Base-by-base conservation (phyloP, 2,888 invertebrate species). In the Lasioglossum figueresi region DNA sequence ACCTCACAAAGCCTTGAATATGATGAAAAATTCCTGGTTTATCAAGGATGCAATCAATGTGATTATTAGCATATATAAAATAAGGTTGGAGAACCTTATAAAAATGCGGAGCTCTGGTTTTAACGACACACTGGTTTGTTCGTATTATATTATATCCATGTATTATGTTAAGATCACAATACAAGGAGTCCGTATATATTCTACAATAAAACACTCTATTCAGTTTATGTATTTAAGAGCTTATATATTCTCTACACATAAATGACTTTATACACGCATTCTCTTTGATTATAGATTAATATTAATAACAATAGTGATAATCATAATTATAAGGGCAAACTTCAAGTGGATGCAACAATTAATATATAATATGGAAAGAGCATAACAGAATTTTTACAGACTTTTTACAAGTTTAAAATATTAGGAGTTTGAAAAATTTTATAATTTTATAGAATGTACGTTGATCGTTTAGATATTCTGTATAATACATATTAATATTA, bases 111-210 rank as follows among this genome's bases (percentile, higher is more conserved):
- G 96, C 96, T 94, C 96, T 96, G 93, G 96, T 95, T 95, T 95
- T 96, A 92, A 96, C 93, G 91, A 96, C 96, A 94, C 96, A 96
- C 94, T 96, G 95, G 95, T 96, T 96, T 89, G 96, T 96, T 94
- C 95, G 95, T 95, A 96, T 95, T 95, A 96, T 95, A 93, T 96
- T 94, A 95, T 95, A 96, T 92, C 96, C 96, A 93, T 96, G 95
- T 92, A 96, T 95, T 94, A 96, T 95, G 94, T 96, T 96, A 94
- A 96, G 95, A 95, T 96, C 96, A 92, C 96, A 95, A 95, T 96
- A 96, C 91, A 96, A 95, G 90, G 96, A 96, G 93, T 96, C 96
- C 93, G 96, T 96, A 95, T 96, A 96, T 94, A 96, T 96, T 86
- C 91, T 90, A 91, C 79, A 88, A 91, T 88, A 86, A 90, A 86